phyloP scores from a whole-genome alignment of 2,113 vertebrate species.

The Cephalopterus ornatus region DNA sequence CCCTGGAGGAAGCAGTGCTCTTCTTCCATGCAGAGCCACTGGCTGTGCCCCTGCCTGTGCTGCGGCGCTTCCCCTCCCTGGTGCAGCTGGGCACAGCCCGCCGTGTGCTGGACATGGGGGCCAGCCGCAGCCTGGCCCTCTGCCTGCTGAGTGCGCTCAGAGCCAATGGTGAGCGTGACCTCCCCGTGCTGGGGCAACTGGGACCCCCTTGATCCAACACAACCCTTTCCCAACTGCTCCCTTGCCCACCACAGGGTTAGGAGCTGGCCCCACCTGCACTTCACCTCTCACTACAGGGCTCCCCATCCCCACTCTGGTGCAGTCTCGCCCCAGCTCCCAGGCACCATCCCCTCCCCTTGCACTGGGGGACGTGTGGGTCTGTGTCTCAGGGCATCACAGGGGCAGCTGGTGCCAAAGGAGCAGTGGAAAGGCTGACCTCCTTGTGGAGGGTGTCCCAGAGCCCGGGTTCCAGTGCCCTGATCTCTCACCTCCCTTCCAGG shows the following conservation, averaged over 20 bases:
- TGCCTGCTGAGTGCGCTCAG: constrained; percentile 79
- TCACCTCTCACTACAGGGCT: neutral
- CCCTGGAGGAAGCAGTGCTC: constrained; percentile 61
- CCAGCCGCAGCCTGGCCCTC: constrained; percentile 78
- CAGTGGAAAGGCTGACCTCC: neutral
- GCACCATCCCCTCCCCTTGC: neutral
- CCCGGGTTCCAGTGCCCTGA: neutral
- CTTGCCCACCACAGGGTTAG: neutral
- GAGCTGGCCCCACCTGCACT: neutral
- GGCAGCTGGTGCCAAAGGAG: neutral
- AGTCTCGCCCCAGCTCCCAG: neutral
- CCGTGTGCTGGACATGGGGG: constrained; percentile 78
- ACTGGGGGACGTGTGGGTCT: fast-evolving
- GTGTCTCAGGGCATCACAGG: neutral
- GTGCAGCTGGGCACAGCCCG: constrained; percentile 79
- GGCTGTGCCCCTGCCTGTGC: constrained; percentile 79
- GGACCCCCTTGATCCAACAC: neutral
- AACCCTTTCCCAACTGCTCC: fast-evolving
- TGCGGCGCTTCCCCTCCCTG: constrained; percentile 85
- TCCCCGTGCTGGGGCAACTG: fast-evolving
- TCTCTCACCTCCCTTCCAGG: constrained; percentile 33
- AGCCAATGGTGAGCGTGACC: constrained; percentile 75
- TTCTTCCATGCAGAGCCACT: constrained; percentile 77
- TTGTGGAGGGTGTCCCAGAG: neutral
- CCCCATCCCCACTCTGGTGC: fast-evolving